A percentile compares a stretch with the other conserved stretches of the same genome.
These are phyloP conservation scores for Ennomos fuscantarius DNA, from an alignment of 2,888 invertebrate species.

Conservation along the genomic window DNA sequence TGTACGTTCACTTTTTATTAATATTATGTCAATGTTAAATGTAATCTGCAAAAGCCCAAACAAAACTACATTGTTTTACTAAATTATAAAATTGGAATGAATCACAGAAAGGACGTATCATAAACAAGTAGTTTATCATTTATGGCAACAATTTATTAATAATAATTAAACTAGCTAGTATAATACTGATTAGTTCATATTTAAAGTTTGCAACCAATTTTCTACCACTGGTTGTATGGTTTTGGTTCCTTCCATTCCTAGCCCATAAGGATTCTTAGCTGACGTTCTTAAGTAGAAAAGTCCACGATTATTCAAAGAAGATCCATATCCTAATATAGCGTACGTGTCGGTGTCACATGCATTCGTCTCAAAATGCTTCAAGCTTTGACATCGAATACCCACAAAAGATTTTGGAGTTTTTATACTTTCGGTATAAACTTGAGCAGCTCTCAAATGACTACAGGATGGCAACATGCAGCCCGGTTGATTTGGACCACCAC, in stretches of 20 bases:
- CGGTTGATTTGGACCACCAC: conserved; percentile 88
- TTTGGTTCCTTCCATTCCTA: conserved; percentile 73
- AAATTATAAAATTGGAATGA: too few relatives aligned
- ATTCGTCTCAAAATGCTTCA: conserved; percentile 69
- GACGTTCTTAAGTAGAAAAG: conserved; percentile 74
- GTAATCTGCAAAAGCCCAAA: too few relatives aligned
- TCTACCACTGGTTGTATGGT: conserved; percentile 46
- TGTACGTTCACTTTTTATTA: too few relatives aligned
- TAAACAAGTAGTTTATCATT: too few relatives aligned
- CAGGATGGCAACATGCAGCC: conserved; percentile 86
- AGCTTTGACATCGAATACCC: conserved; percentile 68
- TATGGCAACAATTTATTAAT: conserved; percentile 50
- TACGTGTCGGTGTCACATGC: conserved; percentile 64
- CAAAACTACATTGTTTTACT: too few relatives aligned
- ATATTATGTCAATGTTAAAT: too few relatives aligned
- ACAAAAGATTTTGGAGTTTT: conserved; percentile 71
- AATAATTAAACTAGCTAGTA: conserved; percentile 32
- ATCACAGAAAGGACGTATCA: too few relatives aligned
- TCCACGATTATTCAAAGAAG: conserved; percentile 70
- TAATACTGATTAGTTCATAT: conserved; percentile 39
- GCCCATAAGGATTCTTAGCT: conserved; percentile 65
- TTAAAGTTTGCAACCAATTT: conserved; percentile 58
- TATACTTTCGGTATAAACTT: conserved; percentile 75
- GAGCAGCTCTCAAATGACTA: conserved; percentile 76
- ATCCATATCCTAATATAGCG: conserved; percentile 77